Base-by-base conservation (phyloP, 1,140 invertebrate genomes). In the Saccostrea cuccullata region DNA sequence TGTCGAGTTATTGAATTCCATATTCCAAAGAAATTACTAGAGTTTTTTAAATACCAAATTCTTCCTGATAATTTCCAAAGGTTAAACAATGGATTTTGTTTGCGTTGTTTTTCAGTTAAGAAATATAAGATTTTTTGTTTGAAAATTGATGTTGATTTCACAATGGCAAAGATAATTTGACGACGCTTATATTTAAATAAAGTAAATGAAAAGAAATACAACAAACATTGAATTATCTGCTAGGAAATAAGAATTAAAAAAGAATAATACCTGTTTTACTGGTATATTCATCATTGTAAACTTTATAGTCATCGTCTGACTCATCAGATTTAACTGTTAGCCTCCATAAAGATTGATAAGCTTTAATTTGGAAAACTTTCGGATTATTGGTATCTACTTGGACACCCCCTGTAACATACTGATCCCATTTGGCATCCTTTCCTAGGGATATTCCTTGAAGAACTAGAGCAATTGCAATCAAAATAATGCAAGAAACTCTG, bases 361-460 rank as follows among this genome's bases (percentile, higher is more conserved):
- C 70, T 30, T 77, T 77, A 5, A 77, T 30, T 36, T 77, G 70
- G 15, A 15, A 77, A 23, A 77, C 70, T 15, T 5, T 17, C 11
- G 70, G 70, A 36, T 77, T 2, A 13, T 15, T 3, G 0, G 3
- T 12, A 26, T 77, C 70, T 36, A 12, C 26, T 36, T 26, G 23
- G 15, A 77, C 26, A 36, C 30, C 70, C 13, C 70, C 70, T 36
- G 70, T 77, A 40, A 77, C 15, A 36, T 77, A 77, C 70, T 77
- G 70, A 36, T 77, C 70, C 70, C 70, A 77, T 77, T 36, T 77
- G 23, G 70, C 70, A 77, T 77, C 70, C 26, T 77, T 30, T 12
- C 26, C 30, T 15, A 77, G 26, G 12, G 70, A 77, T 77, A 77
- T 77, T 17, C 70, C 70, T 30, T 77, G 70, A 77, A 77, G 70